Evolutionary conservation across 1,140 invertebrate species (phyloP), one percentile per base, ranked within the genome.

Genomic region (Drosophila serrata): DNA sequence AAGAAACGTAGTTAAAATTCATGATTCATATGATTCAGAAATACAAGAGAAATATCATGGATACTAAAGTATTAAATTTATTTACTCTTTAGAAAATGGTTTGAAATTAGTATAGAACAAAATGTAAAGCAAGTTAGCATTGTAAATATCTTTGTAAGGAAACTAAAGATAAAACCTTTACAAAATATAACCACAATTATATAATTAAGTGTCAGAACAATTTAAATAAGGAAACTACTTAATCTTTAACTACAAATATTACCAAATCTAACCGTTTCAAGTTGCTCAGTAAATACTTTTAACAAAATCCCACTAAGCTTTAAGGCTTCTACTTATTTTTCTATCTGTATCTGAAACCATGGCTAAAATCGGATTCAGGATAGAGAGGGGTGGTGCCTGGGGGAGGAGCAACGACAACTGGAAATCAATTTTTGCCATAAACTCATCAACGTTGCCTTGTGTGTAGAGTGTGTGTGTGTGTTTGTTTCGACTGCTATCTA

Each of bases 371-470:
- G 27, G 35, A 40, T 42, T 68, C 37, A 51, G 57, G 35, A 43
- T 29, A 11, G 15, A 48, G 53, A 17, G 37, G 48, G 15, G 22
- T 9, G 33, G 19, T 12, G 17, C 35, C 31, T 45, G 40, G 60
- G 63, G 40, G 61, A 64, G 37, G 55, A 65, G 56, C 49, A 57
- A 61, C 85, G 81, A 90, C 85, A 90, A 88, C 85, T 88, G 77
- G 85, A 88, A 88, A 90, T 88, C 85, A 88, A 88, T 88, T 88
- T 88, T 88, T 79, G 81, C 85, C 85, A 88, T 88, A 88, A 88
- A 88, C 85, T 88, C 85, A 88, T 88, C 85, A 88, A 79, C 81
- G 55, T 79, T 64, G 63, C 45, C 60, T 72, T 43, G 58, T 51
- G 19, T 19, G 13, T 37, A 24, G 42, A 3, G 22, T 70, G 4